These are phyloP conservation scores for Cheilosia impressa DNA, from an alignment of 2,888 invertebrate species.

Conservation along the genomic window DNA sequence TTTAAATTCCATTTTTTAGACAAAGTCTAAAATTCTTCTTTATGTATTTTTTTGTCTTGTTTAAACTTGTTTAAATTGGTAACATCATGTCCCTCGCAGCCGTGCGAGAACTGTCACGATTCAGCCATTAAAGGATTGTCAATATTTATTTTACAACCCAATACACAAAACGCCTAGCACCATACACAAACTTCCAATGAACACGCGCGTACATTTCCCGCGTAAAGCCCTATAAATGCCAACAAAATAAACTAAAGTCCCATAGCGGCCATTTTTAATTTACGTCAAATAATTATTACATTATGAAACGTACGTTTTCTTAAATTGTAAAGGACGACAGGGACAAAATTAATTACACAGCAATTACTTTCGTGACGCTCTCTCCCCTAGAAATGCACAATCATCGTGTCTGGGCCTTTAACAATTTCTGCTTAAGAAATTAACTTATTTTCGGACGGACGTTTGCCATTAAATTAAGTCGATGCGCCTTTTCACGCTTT, in stretches of 20 bases:
- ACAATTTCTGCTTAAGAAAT: conserved; percentile 20
- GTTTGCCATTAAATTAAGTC: conserved; percentile 32
- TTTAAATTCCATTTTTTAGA: no score
- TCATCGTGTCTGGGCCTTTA: conserved; percentile 1
- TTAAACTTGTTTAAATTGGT: no score
- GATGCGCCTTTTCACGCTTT: conserved; percentile 20
- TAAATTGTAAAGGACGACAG: conserved; percentile 28
- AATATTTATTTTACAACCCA: no score
- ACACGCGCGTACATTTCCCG: neutral
- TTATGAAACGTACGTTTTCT: conserved; percentile 25
- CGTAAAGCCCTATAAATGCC: neutral
- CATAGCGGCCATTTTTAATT: neutral
- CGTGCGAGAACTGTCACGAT: no score
- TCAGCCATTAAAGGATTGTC: no score
- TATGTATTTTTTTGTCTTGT: no score
- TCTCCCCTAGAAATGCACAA: conserved; percentile 26
- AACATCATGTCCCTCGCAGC: no score
- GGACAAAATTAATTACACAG: conserved; percentile 40
- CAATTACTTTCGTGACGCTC: conserved; percentile 37
- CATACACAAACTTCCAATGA: neutral
- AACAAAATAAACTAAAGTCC: neutral
- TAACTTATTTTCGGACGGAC: conserved; percentile 36
- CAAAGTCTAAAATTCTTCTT: no score
- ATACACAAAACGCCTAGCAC: no score
- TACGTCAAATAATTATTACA: conserved; percentile 9